Percentiles rank a stretch among this genome's conserved stretches.
Conservation (phyloP, 2,888 invertebrate genomes). For the Drosophila anomalata region DNA sequence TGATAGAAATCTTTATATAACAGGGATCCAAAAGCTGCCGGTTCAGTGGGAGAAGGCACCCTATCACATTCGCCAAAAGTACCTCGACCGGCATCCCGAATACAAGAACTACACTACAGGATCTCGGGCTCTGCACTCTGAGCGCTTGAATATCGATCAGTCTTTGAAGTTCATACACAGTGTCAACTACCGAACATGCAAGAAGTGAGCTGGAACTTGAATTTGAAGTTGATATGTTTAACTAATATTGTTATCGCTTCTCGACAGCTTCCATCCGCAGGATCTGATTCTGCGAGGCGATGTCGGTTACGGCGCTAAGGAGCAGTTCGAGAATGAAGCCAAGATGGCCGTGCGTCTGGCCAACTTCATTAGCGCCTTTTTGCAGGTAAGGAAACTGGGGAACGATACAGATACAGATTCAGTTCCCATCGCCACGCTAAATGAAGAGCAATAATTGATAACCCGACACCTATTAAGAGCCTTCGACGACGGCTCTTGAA, state of each 20-base stretch:
- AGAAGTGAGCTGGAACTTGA: constrained; percentile 78
- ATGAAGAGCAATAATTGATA: constrained; percentile 79
- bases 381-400: constrained; percentile 87
- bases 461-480: constrained; percentile 78
- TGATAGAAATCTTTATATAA: not conserved
- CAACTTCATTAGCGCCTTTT: constrained; percentile 97
- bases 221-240: not conserved
- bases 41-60: constrained; percentile 92
- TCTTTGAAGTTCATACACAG: constrained; percentile 90
- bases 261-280: constrained; percentile 87
- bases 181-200: constrained; percentile 86
- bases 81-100: constrained; percentile 89
- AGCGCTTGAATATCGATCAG: constrained; percentile 90
- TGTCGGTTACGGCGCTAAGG: constrained; percentile 92
- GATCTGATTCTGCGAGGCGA: constrained; percentile 93
- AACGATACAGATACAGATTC: not conserved
- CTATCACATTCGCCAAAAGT: constrained; percentile 88
- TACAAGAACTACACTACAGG: constrained; percentile 90
- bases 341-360: constrained; percentile 97
- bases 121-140: constrained; percentile 87
- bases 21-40: constrained; percentile 94
- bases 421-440: constrained; percentile 74
- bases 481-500: constrained; percentile 76
- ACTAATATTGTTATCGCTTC: constrained; percentile 2
- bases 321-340: constrained; percentile 97